phyloP scores from a whole-genome alignment of 2,888 invertebrate genomes.

The Scaptomyza cyrtandrae region DNA sequence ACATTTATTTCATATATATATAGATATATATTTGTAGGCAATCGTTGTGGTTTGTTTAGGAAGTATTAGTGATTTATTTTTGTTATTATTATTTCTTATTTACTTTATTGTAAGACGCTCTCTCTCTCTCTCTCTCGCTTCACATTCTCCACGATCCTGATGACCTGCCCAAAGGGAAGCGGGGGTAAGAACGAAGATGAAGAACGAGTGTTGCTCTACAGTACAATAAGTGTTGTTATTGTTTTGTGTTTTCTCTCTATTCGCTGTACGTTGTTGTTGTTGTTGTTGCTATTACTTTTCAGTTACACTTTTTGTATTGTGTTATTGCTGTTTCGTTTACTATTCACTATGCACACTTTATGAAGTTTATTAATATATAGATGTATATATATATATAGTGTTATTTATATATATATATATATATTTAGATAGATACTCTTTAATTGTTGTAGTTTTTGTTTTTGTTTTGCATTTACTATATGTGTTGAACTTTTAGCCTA shows the following conservation, averaged over 20 bases:
- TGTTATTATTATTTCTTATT: slow-evolving; percentile 44
- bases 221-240: no score
- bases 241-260: slow-evolving; percentile 20
- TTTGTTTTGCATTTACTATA: slow-evolving; percentile 62
- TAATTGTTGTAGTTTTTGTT: slow-evolving; percentile 52
- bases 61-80: slow-evolving; percentile 76
- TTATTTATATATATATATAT: slow-evolving; percentile 12
- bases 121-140: slow-evolving; percentile 20
- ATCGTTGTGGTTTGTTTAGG: slow-evolving; percentile 81
- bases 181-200: no score
- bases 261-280: slow-evolving; percentile 71
- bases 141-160: slow-evolving; percentile 1
- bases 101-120: slow-evolving; percentile 38
- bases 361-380: slow-evolving; percentile 40
- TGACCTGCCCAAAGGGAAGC: background rate
- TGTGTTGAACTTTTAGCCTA: slow-evolving; percentile 74
- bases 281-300: slow-evolving; percentile 78
- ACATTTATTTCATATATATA: slow-evolving; percentile 72
- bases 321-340: slow-evolving; percentile 79
- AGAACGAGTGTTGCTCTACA: no score
- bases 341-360: slow-evolving; percentile 75
- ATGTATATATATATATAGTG: slow-evolving; percentile 38
- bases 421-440: slow-evolving; percentile 65
- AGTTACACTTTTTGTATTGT: slow-evolving; percentile 74
- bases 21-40: slow-evolving; percentile 78